Evolutionary conservation across 2,113 vertebrate genomes (phyloP), one percentile per base, ranked within the genome.

Genomic region (Petrocephalus microphthalmus): DNA sequence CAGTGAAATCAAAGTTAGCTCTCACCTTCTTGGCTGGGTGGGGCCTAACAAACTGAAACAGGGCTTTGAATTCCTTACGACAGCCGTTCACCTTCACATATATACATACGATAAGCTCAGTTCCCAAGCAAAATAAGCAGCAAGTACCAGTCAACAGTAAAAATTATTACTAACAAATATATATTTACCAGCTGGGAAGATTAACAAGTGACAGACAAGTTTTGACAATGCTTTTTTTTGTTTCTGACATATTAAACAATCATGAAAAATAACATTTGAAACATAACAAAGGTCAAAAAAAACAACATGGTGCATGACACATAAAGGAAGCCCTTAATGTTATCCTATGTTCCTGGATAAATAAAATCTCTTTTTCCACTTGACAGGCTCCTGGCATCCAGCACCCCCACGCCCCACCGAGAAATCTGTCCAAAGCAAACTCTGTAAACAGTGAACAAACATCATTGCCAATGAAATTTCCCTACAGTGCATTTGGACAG

Each of bases 391-490:
- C 29, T 37, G 15, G 33, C n/a, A 37, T 15, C 33, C 67, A 42
- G 29, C 67, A 37, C 5, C 33, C 67, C 33, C 60, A 67, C n/a
- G 0, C 60, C 3, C 37, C 20, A 33, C 20, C 7, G 33, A 57
- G 15, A 83, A 60, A 64, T 60, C 25, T 29, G 53, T 53, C 74
- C 45, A 17, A 57, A 56, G 81, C 13, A 88, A 88, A 84, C 29
- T 33, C 6, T 25, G n/a, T 10, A 71, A 51, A 88, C 51, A 85
- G 64, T 85, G 47, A 45, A 85, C 29, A 33, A 85, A 49, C 52
- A 85, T 84, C 67, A 85, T 52, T 88, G 45, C 56, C 47, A 71
- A 74, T 71, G 29, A 88, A 19, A 60, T 88, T 64, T 88, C n/a
- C 87, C 71, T 37, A 54, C 49, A 33, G 57, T 52, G 45, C 29